Conservation (phyloP, 2,113 vertebrate genomes). For the Hirundichthys speculiger region DNA sequence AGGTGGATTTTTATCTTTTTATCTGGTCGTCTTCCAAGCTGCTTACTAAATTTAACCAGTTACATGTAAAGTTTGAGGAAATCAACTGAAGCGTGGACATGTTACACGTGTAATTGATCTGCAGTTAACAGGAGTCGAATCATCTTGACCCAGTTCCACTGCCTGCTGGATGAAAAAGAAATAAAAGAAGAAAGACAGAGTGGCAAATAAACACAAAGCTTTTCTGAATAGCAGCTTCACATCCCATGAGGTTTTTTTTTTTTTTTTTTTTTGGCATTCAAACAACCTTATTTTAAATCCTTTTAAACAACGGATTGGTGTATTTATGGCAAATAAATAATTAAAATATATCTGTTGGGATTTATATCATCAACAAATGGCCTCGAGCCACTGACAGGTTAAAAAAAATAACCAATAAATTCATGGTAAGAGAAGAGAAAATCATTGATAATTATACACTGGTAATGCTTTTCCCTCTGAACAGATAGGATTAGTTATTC, state of each 20-base stretch:
- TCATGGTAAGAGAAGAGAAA: not conserved
- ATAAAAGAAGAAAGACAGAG: not conserved
- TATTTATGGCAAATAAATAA: constrained; percentile 14
- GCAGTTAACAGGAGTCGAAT: not conserved
- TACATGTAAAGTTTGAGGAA: no score
- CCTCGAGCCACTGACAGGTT: not conserved
- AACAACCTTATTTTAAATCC: constrained; percentile 8
- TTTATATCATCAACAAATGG: constrained; percentile 28
- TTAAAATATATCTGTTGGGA: constrained; percentile 24
- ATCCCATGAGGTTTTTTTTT: not conserved
- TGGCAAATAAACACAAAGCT: not conserved
- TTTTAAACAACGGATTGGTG: not conserved
- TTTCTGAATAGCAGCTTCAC: not conserved
- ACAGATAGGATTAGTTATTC: constrained; percentile 2
- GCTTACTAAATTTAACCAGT: no score
- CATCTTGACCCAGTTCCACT: not conserved
- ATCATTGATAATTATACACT: constrained; percentile 1
- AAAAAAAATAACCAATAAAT: constrained; percentile 4
- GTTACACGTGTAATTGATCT: no score
- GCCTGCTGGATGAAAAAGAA: not conserved
- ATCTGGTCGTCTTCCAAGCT: no score
- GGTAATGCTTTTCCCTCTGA: constrained; percentile 1
- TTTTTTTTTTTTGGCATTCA: constrained; percentile 4
- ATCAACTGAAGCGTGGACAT: no score
- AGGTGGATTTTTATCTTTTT: not conserved